Conservation (phyloP, 2,797 vertebrate genomes). For the Esox lucius region DNA sequence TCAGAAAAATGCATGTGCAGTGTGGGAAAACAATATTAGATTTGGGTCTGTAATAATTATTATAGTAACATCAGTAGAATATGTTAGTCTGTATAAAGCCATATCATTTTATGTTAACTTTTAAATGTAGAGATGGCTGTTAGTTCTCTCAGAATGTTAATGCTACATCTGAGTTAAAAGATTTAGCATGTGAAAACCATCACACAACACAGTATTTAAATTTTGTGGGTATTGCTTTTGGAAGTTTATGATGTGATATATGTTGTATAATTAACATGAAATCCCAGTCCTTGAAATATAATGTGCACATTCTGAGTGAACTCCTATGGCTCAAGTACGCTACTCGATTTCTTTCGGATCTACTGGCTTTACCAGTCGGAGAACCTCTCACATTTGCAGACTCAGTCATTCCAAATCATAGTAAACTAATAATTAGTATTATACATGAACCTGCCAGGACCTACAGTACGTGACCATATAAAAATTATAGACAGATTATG, state of each 20-base stretch:
- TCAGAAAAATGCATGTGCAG: not conserved
- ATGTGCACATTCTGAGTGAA: not conserved
- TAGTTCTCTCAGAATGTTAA: not conserved
- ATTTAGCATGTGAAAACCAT: not conserved
- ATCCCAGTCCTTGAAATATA: not conserved
- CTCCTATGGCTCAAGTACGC: not conserved
- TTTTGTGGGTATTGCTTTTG: not conserved
- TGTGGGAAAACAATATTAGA: not conserved
- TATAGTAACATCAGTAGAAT: not conserved
- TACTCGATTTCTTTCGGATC: too few relatives aligned
- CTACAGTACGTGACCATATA: too few relatives aligned
- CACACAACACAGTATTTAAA: not conserved
- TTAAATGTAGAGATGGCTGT: not conserved
- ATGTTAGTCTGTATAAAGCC: not conserved
- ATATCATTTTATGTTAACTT: not conserved
- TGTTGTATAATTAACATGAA: not conserved
- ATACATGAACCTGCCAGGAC: too few relatives aligned
- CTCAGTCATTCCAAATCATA: too few relatives aligned
- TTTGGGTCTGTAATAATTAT: not conserved
- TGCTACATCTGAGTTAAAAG: not conserved
- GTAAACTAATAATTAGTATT: too few relatives aligned
- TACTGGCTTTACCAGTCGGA: too few relatives aligned
- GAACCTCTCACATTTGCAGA: too few relatives aligned
- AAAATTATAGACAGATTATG: too few relatives aligned
- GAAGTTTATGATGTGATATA: not conserved